Conservation (phyloP, 2,797 vertebrate species). For the Sebastes oblongus region DNA sequence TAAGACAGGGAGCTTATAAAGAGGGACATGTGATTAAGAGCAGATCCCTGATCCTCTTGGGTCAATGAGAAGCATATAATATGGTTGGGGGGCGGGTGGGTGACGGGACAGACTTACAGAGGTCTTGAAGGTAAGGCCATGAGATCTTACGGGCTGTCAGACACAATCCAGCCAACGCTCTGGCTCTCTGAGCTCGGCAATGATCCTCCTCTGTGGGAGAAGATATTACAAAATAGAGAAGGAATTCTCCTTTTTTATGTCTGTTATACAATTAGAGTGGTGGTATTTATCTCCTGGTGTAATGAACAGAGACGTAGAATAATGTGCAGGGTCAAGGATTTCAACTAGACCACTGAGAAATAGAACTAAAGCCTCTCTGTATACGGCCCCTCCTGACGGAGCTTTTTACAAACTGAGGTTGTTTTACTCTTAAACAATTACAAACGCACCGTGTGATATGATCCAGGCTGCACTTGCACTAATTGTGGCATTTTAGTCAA, state of each 20-base stretch:
- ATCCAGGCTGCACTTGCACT: conserved; percentile 76
- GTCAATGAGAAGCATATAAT: conserved; percentile 59
- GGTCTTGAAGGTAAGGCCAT: conserved; percentile 37
- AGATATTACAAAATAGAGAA: conserved; percentile 62
- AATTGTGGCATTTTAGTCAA: conserved; percentile 77
- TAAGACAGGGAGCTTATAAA: conserved; percentile 79
- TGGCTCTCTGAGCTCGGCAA: conserved; percentile 11
- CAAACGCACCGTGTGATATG: conserved; percentile 71
- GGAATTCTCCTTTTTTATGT: conserved; percentile 58
- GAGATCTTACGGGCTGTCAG: conserved; percentile 41
- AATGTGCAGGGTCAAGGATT: conserved; percentile 47
- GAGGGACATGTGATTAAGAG: conserved; percentile 79
- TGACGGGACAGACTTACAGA: conserved; percentile 54
- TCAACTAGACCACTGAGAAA: conserved; percentile 63
- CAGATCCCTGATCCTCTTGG: conserved; percentile 69
- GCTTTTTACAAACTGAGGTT: conserved; percentile 61
- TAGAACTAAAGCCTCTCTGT: conserved; percentile 42
- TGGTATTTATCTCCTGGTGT: conserved; percentile 64
- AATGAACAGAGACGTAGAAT: conserved; percentile 60
- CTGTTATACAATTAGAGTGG: conserved; percentile 40
- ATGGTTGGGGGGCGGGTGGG: conserved; percentile 15
- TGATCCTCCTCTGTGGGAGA: conserved; percentile 44
- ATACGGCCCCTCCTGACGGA: conserved; percentile 38
- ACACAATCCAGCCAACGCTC: conserved; percentile 45
- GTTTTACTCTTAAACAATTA: conserved; percentile 67